Conservation (phyloP, 2,113 vertebrate species). For the Herpailurus yagouaroundi region DNA sequence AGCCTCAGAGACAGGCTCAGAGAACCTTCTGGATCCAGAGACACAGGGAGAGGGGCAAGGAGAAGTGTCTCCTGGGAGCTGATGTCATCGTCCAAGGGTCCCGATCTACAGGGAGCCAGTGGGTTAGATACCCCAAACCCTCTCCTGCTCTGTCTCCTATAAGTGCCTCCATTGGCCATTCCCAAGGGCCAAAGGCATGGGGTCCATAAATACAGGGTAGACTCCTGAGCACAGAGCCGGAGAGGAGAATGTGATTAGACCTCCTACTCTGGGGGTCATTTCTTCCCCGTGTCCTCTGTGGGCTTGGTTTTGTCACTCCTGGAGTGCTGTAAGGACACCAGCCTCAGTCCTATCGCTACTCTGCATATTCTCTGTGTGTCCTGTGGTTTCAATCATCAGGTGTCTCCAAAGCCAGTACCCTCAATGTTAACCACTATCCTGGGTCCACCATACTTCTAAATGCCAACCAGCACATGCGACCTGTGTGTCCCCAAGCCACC, state of each 20-base stretch:
- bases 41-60: not conserved
- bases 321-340: not conserved
- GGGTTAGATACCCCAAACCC: not conserved
- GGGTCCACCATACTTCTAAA: not conserved
- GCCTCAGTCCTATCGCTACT: fast-evolving
- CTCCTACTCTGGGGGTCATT: fast-evolving
- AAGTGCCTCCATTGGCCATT: not conserved
- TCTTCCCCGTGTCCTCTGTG: fast-evolving
- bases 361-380: fast-evolving
- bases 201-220: fast-evolving
- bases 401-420: not conserved
- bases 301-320: not conserved
- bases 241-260: not conserved
- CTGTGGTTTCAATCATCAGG: not conserved
- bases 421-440: not conserved
- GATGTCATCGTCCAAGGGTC: not conserved
- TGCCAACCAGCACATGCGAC: not conserved
- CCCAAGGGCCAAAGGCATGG: fast-evolving
- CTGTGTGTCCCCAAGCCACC: not conserved
- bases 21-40: not conserved
- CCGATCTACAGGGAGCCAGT: too few species aligned
- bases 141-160: not conserved
- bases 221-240: not conserved
- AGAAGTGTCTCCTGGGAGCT: too few species aligned
- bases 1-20: fast-evolving